Evolutionary conservation across 2,797 vertebrate genomes (phyloP).

Genomic region (Gambelia wislizenii): DNA sequence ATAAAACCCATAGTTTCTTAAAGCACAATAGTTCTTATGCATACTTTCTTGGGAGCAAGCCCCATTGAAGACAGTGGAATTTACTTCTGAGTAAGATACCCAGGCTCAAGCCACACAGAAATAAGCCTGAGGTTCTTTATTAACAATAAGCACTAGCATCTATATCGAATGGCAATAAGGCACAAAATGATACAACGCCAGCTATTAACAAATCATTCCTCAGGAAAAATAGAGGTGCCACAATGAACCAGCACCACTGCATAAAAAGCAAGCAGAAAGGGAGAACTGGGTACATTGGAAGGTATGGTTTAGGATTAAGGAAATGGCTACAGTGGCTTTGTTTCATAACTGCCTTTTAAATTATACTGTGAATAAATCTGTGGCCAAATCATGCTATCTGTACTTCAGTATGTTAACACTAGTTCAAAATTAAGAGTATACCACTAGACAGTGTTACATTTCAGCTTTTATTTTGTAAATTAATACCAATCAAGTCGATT

Average conservation of each 20-base stretch:
- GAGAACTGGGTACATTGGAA: conserved; percentile 14
- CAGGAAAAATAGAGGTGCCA: conserved; percentile 38
- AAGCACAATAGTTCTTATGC: neutral
- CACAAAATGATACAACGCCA: conserved; percentile 28
- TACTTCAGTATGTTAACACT: neutral
- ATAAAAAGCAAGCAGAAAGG: conserved; percentile 21
- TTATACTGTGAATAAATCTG: conserved; percentile 1
- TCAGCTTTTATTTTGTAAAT: conserved; percentile 22
- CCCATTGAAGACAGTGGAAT: neutral
- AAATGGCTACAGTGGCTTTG: neutral
- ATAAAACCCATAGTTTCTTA: neutral
- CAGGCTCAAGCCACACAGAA: neutral
- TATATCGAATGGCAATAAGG: conserved; percentile 43
- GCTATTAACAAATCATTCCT: conserved; percentile 36
- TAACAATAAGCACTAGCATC: conserved; percentile 26
- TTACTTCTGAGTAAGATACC: neutral
- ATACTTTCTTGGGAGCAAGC: conserved; percentile 2
- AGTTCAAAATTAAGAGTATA: neutral
- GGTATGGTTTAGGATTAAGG: neutral
- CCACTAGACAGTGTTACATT: neutral
- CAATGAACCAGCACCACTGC: conserved; percentile 1
- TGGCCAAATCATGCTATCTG: neutral
- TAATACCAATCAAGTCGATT: neutral
- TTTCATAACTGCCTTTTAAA: conserved; percentile 18
- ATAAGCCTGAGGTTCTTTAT: conserved; percentile 21